phyloP scores from a whole-genome alignment of 1,140 invertebrate genomes.

The Papilio polyxenes region DNA sequence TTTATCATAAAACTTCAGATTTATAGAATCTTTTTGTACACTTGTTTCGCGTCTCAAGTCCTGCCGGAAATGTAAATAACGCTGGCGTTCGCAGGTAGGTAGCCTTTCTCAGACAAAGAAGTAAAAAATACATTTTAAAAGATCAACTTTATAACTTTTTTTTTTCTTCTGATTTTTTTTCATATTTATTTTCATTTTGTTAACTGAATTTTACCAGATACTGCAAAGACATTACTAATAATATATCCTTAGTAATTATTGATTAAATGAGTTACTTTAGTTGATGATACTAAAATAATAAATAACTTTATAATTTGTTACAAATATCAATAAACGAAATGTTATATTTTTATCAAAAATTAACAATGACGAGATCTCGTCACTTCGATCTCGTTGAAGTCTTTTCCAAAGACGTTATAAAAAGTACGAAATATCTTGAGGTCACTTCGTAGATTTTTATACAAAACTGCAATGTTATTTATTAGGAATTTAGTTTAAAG shows the following conservation, averaged over 20 bases:
- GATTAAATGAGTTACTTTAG: too few species aligned
- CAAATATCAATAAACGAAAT: too few species aligned
- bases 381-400: constrained; percentile 60
- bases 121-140: neutral
- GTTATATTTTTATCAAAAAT: neutral
- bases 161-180: neutral
- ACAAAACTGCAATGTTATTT: neutral
- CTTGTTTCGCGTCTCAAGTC: constrained; percentile 2
- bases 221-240: too few species aligned
- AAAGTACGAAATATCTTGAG: neutral
- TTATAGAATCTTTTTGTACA: neutral
- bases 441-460: neutral
- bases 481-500: neutral
- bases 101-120: constrained; percentile 23
- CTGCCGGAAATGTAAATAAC: constrained; percentile 25
- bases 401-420: constrained; percentile 62
- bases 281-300: neutral
- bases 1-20: neutral
- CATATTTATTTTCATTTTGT: neutral
- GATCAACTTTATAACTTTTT: neutral
- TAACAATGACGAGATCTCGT: neutral
- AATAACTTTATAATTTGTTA: too few species aligned
- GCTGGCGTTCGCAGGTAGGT: neutral
- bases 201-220: neutral
- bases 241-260: too few species aligned